A percentile compares a stretch with the other conserved stretches of the same genome.
These are phyloP conservation scores for Struthio camelus DNA, from an alignment of 2,113 vertebrate genomes.

Conservation along the genomic window DNA sequence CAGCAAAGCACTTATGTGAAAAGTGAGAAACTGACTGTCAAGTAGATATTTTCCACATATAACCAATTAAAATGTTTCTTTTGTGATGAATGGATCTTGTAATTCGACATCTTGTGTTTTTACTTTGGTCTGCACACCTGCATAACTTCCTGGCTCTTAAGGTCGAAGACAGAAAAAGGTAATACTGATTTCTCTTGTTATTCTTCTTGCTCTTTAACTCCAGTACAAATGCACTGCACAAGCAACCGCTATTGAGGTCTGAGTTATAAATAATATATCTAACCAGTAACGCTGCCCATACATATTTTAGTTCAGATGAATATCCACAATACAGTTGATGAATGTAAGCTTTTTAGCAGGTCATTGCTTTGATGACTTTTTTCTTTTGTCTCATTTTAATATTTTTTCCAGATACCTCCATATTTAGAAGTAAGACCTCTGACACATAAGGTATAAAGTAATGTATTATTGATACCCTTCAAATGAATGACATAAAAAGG, in stretches of 20 bases:
- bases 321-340: neutral
- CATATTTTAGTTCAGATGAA: constrained; percentile 56
- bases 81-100: constrained; percentile 82
- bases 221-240: constrained; percentile 21
- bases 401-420: constrained; percentile 49
- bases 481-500: constrained; percentile 80
- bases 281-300: constrained; percentile 26
- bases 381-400: constrained; percentile 44
- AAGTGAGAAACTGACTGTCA: constrained; percentile 86
- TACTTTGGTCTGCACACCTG: constrained; percentile 69
- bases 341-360: constrained; percentile 52
- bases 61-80: constrained; percentile 86
- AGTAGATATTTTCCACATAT: constrained; percentile 84
- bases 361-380: constrained; percentile 49
- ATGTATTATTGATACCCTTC: constrained; percentile 80
- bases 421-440: constrained; percentile 62
- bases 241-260: constrained; percentile 17
- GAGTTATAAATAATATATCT: constrained; percentile 52
- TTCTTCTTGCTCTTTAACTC: constrained; percentile 17
- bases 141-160: constrained; percentile 55
- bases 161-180: constrained; percentile 47
- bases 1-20: constrained; percentile 83
- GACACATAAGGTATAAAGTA: constrained; percentile 75
- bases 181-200: constrained; percentile 7
- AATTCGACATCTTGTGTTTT: constrained; percentile 77